These are phyloP conservation scores for Delichon dasypus DNA, from an alignment of 2,797 vertebrate species.

Conservation along the genomic window DNA sequence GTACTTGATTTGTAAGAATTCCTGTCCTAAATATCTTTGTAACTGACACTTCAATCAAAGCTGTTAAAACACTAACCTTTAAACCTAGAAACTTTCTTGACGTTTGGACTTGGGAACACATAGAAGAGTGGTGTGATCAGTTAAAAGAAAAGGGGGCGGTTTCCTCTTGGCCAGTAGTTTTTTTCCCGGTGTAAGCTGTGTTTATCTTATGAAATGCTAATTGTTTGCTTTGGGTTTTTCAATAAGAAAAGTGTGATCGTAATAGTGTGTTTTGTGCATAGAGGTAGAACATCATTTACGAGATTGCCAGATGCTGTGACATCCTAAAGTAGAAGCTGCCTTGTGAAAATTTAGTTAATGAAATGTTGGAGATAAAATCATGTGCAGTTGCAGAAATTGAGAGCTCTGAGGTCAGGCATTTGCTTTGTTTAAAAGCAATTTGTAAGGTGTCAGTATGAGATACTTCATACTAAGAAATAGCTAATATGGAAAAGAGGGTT, in stretches of 20 bases:
- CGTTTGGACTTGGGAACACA: neutral
- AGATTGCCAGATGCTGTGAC: neutral
- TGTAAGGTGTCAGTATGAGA: neutral
- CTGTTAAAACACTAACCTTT: conserved; percentile 2
- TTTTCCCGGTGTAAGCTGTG: neutral
- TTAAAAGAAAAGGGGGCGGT: neutral
- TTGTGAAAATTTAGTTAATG: neutral
- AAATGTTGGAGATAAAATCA: neutral
- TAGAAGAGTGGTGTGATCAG: neutral
- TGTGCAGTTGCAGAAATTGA: neutral
- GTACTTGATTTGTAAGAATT: neutral
- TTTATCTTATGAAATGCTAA: neutral
- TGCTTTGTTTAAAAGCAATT: neutral
- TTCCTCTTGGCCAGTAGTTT: neutral
- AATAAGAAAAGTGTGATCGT: neutral
- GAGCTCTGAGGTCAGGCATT: neutral
- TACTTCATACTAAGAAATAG: neutral
- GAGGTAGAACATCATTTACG: neutral
- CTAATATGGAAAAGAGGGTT: neutral
- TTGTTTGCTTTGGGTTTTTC: neutral
- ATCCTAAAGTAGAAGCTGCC: neutral
- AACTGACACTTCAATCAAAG: accelerated
- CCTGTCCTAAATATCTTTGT: neutral
- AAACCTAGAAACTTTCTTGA: neutral
- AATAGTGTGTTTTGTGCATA: neutral